Percentiles rank a stretch among this genome's conserved stretches.
Conservation (phyloP, 2,888 invertebrate species). For the Loripinus fragilis region DNA sequence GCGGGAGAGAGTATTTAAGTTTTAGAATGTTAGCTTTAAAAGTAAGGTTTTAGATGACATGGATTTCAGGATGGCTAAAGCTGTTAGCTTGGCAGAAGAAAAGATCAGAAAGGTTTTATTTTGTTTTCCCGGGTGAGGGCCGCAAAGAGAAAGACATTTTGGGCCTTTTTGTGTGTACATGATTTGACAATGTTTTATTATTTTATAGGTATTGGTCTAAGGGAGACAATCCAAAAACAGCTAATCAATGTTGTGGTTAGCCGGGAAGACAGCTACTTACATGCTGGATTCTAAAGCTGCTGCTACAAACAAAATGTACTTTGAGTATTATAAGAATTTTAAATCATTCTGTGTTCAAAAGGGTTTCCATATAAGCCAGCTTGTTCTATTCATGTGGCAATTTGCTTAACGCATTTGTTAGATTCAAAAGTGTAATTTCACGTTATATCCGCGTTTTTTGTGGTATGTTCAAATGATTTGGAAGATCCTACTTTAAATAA, state of each 20-base stretch:
- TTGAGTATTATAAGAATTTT: constrained; percentile 27
- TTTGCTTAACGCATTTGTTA: constrained; percentile 34
- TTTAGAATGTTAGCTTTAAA: constrained; percentile 24
- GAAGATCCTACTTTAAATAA: constrained; percentile 36
- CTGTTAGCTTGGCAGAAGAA: no score
- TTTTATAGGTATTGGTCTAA: constrained; percentile 29
- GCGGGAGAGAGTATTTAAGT: neutral
- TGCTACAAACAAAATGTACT: constrained; percentile 33
- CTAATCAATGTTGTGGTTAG: neutral
- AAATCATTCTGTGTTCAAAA: constrained; percentile 19
- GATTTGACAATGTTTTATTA: neutral
- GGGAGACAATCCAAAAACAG: neutral
- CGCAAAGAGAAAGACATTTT: neutral
- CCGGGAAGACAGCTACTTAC: constrained; percentile 11
- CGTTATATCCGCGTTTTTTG: constrained; percentile 31
- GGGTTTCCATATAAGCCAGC: constrained; percentile 26
- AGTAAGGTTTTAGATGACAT: neutral
- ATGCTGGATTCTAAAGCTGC: constrained; percentile 33
- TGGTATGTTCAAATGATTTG: constrained; percentile 21
- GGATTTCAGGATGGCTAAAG: no score
- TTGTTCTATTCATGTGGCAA: constrained; percentile 29
- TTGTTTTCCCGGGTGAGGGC: no score
- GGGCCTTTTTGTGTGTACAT: no score
- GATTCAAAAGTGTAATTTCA: constrained; percentile 21
- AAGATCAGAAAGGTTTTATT: no score